Conservation (phyloP, 37 sponge, comb jelly and placozoan genomes). For the Chondrilla cf. caribensis region DNA sequence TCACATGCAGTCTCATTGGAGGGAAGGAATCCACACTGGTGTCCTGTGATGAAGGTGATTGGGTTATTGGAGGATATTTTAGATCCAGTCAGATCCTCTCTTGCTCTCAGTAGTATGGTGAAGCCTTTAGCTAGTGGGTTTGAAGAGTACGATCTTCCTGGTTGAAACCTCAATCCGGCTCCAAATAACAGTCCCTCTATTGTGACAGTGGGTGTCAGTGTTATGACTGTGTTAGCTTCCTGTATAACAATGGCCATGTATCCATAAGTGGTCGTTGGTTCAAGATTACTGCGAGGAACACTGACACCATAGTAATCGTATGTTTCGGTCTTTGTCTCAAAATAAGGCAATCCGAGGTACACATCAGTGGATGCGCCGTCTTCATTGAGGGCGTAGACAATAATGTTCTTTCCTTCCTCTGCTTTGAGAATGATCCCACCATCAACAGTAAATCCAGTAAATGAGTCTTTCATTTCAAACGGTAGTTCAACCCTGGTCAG, state of each 20-base stretch:
- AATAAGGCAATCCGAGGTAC: slow-evolving; percentile 44
- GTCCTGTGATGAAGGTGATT: slow-evolving; percentile 38
- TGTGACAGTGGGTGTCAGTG: slow-evolving; percentile 19
- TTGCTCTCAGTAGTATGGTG: background rate
- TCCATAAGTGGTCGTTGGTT: background rate
- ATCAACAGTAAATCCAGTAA: background rate
- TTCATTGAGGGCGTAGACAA: slow-evolving; percentile 46
- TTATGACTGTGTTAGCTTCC: slow-evolving; percentile 53
- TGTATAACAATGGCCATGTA: slow-evolving; percentile 28
- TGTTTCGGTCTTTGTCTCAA: background rate
- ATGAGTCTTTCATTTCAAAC: background rate
- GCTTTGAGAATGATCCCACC: background rate
- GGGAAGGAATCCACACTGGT: slow-evolving; percentile 43
- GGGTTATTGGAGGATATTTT: slow-evolving; percentile 14
- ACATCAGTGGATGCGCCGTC: slow-evolving; percentile 38
- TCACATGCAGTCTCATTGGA: slow-evolving; percentile 28
- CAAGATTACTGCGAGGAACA: background rate
- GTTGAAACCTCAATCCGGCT: background rate
- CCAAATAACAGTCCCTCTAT: background rate
- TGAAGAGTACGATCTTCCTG: background rate
- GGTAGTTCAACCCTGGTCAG: background rate
- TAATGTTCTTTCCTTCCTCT: slow-evolving; percentile 16
- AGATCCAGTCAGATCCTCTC: slow-evolving; percentile 23
- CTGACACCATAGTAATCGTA: slow-evolving; percentile 42
- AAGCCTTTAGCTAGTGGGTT: background rate